These are phyloP conservation scores for Pterostichus madidus DNA, from an alignment of 2,888 invertebrate species.

Conservation along the genomic window DNA sequence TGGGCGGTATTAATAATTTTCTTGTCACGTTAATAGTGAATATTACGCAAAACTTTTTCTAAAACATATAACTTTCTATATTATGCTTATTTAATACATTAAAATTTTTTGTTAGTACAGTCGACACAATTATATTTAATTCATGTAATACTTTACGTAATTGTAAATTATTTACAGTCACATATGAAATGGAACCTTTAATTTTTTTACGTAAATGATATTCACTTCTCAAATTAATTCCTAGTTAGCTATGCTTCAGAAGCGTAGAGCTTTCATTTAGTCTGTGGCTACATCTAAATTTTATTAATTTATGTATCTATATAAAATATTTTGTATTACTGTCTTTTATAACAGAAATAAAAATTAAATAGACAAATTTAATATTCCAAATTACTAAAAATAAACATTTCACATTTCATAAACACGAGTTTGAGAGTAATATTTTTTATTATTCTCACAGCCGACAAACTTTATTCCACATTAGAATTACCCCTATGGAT, in stretches of 20 bases:
- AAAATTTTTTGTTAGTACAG: slow-evolving; percentile 49
- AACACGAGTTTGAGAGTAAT: no score
- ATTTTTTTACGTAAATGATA: slow-evolving; percentile 25
- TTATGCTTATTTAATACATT: slow-evolving; percentile 55
- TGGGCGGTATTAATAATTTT: slow-evolving; percentile 49
- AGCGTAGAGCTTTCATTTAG: no score
- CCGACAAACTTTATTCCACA: no score
- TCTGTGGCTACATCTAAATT: no score
- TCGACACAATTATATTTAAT: slow-evolving; percentile 57
- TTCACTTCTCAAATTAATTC: slow-evolving; percentile 15
- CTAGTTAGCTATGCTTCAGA: background rate
- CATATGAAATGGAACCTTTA: slow-evolving; percentile 34
- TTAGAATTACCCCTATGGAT: no score
- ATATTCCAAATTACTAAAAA: no score
- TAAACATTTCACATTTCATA: no score
- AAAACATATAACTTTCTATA: slow-evolving; percentile 63
- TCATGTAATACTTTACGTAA: slow-evolving; percentile 42
- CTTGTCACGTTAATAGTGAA: slow-evolving; percentile 37
- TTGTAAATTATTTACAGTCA: slow-evolving; percentile 37
- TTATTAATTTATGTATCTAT: no score
- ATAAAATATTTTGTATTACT: no score
- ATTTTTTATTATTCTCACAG: no score
- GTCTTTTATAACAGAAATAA: no score
- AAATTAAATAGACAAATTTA: no score
- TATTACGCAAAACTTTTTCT: slow-evolving; percentile 64